phyloP scores from a whole-genome alignment of 2,888 invertebrate genomes.

The Agelastica alni region DNA sequence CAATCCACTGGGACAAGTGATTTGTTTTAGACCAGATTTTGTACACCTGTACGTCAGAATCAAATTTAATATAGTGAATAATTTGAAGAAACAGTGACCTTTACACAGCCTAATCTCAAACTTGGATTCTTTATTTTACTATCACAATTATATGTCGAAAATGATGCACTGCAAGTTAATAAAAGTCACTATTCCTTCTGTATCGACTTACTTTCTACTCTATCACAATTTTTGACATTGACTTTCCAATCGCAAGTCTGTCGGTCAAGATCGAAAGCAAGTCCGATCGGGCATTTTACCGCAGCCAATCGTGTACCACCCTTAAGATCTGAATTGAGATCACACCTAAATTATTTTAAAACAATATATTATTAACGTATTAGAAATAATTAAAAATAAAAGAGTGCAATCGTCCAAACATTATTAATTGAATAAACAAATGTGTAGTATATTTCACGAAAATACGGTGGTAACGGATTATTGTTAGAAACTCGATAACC shows the following conservation, averaged over 20 bases:
- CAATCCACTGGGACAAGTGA: slow-evolving; percentile 95
- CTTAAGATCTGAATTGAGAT: slow-evolving; percentile 86
- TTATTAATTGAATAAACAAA: too few relatives aligned
- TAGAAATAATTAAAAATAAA: not conserved
- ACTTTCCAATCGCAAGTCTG: slow-evolving; percentile 97
- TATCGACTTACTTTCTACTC: slow-evolving; percentile 86
- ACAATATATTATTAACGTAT: slow-evolving; percentile 5
- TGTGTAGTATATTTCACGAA: too few relatives aligned
- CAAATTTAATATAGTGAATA: slow-evolving; percentile 32
- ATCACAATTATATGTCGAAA: not conserved
- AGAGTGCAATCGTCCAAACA: too few relatives aligned
- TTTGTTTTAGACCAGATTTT: slow-evolving; percentile 94
- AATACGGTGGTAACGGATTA: too few relatives aligned
- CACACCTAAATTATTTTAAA: slow-evolving; percentile 72
- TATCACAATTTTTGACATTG: slow-evolving; percentile 94
- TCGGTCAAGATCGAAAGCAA: slow-evolving; percentile 91
- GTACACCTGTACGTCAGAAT: slow-evolving; percentile 74
- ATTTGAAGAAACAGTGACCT: slow-evolving; percentile 50
- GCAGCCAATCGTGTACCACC: slow-evolving; percentile 85
- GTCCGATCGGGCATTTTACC: slow-evolving; percentile 86
- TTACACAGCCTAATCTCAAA: not conserved
- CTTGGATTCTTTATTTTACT: not conserved
- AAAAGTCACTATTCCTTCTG: slow-evolving; percentile 49
- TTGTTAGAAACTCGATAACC: too few relatives aligned
- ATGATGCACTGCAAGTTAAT: slow-evolving; percentile 13